Conservation (phyloP, 2,113 vertebrate genomes). For the Oryzias curvinotus region DNA sequence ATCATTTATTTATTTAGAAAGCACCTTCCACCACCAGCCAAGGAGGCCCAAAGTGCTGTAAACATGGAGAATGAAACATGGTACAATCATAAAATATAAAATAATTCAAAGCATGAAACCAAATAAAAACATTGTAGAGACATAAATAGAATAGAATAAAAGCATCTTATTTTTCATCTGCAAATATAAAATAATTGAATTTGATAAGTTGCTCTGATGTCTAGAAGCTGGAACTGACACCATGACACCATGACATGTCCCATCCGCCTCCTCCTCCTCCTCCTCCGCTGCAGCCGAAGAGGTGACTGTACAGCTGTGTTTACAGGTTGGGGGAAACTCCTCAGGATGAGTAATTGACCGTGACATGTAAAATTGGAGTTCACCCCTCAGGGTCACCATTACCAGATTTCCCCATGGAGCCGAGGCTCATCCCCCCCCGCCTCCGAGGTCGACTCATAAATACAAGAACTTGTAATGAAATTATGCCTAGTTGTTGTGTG, state of each 20-base stretch:
- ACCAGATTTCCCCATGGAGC: conserved; percentile 11
- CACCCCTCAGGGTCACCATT: not conserved
- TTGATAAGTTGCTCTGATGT: not conserved
- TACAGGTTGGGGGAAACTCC: not conserved
- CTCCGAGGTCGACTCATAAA: not conserved
- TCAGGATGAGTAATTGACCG: not conserved
- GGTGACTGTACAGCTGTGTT: not conserved
- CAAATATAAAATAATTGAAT: too few relatives aligned
- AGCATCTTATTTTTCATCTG: too few relatives aligned
- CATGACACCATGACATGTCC: not conserved
- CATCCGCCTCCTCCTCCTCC: too few relatives aligned
- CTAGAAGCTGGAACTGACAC: not conserved
- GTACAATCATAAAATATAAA: too few relatives aligned
- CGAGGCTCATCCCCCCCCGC: not conserved
- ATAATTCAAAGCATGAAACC: too few relatives aligned
- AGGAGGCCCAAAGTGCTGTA: too few relatives aligned
- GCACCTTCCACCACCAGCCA: too few relatives aligned
- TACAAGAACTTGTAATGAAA: not conserved
- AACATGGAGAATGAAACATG: too few relatives aligned
- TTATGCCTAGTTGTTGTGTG: not conserved
- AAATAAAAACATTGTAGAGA: too few relatives aligned
- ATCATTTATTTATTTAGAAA: too few relatives aligned
- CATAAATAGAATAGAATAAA: too few relatives aligned
- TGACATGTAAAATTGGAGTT: not conserved
- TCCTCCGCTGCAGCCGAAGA: not conserved